Evolutionary conservation across 2,888 invertebrate species (phyloP).

Genomic region (Liposcelis brunnea): DNA sequence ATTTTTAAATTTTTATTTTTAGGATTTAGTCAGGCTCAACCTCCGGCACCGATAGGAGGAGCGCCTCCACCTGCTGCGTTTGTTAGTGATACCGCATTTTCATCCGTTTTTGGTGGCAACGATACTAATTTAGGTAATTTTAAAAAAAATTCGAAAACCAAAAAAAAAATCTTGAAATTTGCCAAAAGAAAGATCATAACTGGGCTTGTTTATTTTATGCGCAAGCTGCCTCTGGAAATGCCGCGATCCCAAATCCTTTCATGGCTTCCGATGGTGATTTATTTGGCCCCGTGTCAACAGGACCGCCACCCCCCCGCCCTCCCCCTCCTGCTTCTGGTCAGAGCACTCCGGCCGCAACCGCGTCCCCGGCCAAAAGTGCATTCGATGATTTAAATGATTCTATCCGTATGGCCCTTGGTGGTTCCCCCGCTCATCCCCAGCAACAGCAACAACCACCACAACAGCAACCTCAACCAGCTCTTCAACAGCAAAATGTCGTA

Average conservation of each 20-base stretch:
- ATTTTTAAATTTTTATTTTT: too few species aligned
- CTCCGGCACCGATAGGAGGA: neutral
- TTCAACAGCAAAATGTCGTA: conserved; percentile 8
- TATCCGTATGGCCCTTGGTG: conserved; percentile 48
- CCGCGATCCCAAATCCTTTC: conserved; percentile 40
- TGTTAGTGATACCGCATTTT: conserved; percentile 70
- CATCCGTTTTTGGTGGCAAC: conserved; percentile 67
- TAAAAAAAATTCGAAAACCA: conserved; percentile 1
- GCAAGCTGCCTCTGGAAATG: conserved; percentile 36
- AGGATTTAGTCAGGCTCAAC: conserved; percentile 5
- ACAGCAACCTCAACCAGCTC: conserved; percentile 6
- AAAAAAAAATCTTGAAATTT: too few species aligned
- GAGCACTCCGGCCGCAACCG: conserved; percentile 15
- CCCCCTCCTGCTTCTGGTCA: conserved; percentile 16
- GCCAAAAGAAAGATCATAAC: too few species aligned
- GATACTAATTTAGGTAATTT: conserved; percentile 35
- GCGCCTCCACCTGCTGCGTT: conserved; percentile 20
- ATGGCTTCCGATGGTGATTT: conserved; percentile 33
- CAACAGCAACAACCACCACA: conserved; percentile 1
- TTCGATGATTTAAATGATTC: conserved; percentile 51
- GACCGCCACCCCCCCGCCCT: conserved; percentile 29
- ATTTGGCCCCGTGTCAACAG: conserved; percentile 18
- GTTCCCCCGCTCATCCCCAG: conserved; percentile 29
- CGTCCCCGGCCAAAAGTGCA: conserved; percentile 39
- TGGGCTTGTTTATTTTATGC: conserved; percentile 22